Evolutionary conservation across 2,888 invertebrate genomes (phyloP).

Genomic region (Cantharis lateralis): DNA sequence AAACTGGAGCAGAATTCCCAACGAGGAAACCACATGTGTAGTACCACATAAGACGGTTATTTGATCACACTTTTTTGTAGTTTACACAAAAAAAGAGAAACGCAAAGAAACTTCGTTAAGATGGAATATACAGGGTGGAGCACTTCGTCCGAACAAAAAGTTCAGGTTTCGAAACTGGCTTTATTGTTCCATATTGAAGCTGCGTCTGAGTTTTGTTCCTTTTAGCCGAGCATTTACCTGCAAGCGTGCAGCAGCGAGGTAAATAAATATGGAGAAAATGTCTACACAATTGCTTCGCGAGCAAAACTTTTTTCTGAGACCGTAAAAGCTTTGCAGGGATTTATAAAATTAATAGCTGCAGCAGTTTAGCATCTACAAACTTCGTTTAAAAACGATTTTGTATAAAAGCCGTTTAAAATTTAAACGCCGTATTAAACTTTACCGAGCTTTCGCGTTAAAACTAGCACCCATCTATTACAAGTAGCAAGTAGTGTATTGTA

Average conservation of each 20-base stretch:
- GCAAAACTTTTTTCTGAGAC: constrained; percentile 16
- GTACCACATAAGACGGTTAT: background rate
- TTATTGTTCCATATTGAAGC: background rate
- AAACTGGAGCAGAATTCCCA: background rate
- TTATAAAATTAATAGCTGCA: constrained; percentile 26
- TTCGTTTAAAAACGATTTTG: constrained; percentile 27
- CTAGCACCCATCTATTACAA: constrained; percentile 19
- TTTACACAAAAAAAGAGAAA: background rate
- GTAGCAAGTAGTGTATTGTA: background rate
- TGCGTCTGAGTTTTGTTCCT: background rate
- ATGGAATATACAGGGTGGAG: background rate
- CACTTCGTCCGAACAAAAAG: background rate
- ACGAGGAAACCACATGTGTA: background rate
- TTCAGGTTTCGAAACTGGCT: background rate
- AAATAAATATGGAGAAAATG: background rate
- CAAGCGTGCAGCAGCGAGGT: background rate
- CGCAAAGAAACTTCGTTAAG: background rate
- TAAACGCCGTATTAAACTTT: constrained; percentile 23
- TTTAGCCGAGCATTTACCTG: background rate
- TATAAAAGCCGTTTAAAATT: constrained; percentile 27
- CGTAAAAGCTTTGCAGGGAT: constrained; percentile 20
- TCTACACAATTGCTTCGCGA: constrained; percentile 14
- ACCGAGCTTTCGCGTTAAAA: constrained; percentile 18
- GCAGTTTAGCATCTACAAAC: constrained; percentile 27
- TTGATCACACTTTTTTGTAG: background rate